Evolutionary conservation across 2,888 invertebrate genomes (phyloP).

Genomic region (Oscheius myriophilus): DNA sequence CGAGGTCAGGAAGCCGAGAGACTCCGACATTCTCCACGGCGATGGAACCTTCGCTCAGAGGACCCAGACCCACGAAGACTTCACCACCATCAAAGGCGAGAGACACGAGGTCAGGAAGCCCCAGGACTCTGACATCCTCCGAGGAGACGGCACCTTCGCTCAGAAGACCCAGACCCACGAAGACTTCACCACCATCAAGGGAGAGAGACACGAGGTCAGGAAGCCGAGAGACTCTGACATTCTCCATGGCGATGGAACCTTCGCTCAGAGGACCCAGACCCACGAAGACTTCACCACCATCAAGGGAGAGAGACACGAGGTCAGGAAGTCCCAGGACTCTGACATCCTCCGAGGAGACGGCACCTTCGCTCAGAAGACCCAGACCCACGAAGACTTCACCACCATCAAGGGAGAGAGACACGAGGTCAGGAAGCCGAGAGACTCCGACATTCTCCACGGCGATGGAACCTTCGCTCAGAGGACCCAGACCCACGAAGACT

Average conservation of each 20-base stretch:
- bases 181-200: constrained; percentile 1
- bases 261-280: constrained; percentile 5
- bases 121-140: constrained; percentile 9
- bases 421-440: constrained; percentile 7
- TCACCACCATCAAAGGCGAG: neutral
- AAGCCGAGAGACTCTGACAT: constrained; percentile 8
- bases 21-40: constrained; percentile 9
- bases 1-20: constrained; percentile 5
- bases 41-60: constrained; percentile 7
- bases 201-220: constrained; percentile 1
- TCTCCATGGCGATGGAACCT: constrained; percentile 8
- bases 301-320: constrained; percentile 5
- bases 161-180: constrained; percentile 10
- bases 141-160: constrained; percentile 2
- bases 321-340: constrained; percentile 9
- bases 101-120: constrained; percentile 4
- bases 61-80: constrained; percentile 15
- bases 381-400: constrained; percentile 17
- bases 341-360: constrained; percentile 8
- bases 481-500: constrained; percentile 10
- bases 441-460: constrained; percentile 9
- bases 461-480: constrained; percentile 10
- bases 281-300: constrained; percentile 9
- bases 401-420: neutral
- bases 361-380: constrained; percentile 1